Conservation (phyloP, 2,888 invertebrate genomes). For the Epistrophe eligans region DNA sequence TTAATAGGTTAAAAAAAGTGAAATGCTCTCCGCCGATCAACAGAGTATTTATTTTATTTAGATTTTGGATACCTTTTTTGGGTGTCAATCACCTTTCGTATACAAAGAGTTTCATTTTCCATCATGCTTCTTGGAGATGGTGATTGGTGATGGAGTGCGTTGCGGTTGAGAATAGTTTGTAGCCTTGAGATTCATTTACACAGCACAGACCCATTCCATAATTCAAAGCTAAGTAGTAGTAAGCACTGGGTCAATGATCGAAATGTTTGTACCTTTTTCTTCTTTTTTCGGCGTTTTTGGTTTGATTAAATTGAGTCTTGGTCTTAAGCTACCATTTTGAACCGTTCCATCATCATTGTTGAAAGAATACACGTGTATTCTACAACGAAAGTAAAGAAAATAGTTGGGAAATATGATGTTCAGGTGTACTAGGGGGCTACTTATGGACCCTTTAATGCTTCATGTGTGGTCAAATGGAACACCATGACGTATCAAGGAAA, state of each 20-base stretch:
- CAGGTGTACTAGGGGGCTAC: not conserved
- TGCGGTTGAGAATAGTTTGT: slow-evolving; percentile 29
- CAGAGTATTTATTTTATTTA: slow-evolving; percentile 14
- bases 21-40: slow-evolving; percentile 60
- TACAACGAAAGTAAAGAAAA: not conserved
- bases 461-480: not conserved
- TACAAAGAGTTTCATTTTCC: slow-evolving; percentile 70
- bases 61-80: slow-evolving; percentile 40
- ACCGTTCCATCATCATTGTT: slow-evolving; percentile 26
- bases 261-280: slow-evolving; percentile 66
- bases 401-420: not conserved
- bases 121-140: slow-evolving; percentile 27
- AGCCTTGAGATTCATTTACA: slow-evolving; percentile 73
- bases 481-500: not conserved
- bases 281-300: slow-evolving; percentile 40
- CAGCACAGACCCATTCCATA: slow-evolving; percentile 73
- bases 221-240: slow-evolving; percentile 49
- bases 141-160: slow-evolving; percentile 14
- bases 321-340: slow-evolving; percentile 40
- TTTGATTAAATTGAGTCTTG: slow-evolving; percentile 28
- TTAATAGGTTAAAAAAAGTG: slow-evolving; percentile 72
- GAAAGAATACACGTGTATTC: not conserved
- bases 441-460: not conserved
- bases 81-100: slow-evolving; percentile 71
- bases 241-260: slow-evolving; percentile 74